phyloP scores from a whole-genome alignment of 1,140 invertebrate genomes.

The Melanaphis sacchari region DNA sequence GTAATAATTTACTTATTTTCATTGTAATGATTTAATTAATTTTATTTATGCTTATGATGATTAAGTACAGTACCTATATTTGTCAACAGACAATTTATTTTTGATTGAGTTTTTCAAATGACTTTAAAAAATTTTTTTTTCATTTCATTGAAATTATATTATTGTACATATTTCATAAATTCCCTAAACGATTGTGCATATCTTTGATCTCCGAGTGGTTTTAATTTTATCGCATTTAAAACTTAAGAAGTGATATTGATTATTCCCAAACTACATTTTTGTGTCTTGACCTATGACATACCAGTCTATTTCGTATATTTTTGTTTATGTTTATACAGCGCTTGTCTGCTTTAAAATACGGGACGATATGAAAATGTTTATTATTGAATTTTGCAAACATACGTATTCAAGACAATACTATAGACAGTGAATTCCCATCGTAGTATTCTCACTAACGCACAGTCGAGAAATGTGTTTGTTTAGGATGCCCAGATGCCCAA shows the following conservation, averaged over 20 bases:
- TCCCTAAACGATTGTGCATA: background rate
- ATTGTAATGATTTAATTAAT: background rate
- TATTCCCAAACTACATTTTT: background rate
- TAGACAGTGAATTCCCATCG: conserved; percentile 12
- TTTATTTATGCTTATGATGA: background rate
- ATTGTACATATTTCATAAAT: background rate
- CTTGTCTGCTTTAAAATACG: background rate
- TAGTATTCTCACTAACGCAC: background rate
- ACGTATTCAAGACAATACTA: background rate
- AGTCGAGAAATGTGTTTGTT: conserved; percentile 26
- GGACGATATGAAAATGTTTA: background rate
- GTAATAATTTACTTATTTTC: background rate
- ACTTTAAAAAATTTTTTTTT: background rate
- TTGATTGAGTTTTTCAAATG: background rate
- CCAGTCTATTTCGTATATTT: background rate
- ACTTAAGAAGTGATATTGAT: background rate
- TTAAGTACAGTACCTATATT: background rate
- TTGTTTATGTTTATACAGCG: background rate
- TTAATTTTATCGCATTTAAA: background rate
- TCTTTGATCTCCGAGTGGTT: background rate
- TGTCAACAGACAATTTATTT: background rate
- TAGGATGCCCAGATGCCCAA: conserved; percentile 19
- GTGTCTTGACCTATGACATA: background rate
- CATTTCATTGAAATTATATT: background rate
- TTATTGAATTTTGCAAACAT: background rate